phyloP scores from a whole-genome alignment of 2,113 vertebrate species.

The Clarias batrachus region DNA sequence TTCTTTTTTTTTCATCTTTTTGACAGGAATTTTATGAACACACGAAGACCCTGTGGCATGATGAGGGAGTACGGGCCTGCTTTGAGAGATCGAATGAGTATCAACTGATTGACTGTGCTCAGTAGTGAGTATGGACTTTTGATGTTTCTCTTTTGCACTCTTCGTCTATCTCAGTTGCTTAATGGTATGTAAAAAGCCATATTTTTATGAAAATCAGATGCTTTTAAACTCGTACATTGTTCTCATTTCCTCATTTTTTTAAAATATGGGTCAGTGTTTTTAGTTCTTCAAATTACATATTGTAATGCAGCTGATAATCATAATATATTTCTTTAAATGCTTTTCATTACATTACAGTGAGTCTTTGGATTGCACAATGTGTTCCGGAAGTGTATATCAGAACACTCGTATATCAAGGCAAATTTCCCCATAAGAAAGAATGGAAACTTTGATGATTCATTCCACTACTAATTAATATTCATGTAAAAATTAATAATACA shows the following conservation, averaged over 20 bases:
- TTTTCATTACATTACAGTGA: not conserved
- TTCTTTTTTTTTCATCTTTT: slow-evolving; percentile 29
- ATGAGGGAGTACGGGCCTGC: slow-evolving; percentile 92
- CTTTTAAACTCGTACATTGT: not conserved
- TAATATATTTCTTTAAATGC: not conserved
- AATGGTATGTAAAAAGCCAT: not conserved
- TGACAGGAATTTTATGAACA: slow-evolving; percentile 95
- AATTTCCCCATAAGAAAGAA: too few species aligned
- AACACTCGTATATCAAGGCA: too few species aligned
- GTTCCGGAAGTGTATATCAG: too few species aligned
- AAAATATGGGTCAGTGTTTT: not conserved
- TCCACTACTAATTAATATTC: too few species aligned
- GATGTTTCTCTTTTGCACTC: not conserved
- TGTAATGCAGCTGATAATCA: not conserved
- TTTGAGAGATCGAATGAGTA: slow-evolving; percentile 98
- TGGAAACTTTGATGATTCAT: too few species aligned
- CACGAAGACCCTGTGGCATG: slow-evolving; percentile 93
- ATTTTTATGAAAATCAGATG: not conserved
- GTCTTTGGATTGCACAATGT: too few species aligned
- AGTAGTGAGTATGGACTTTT: slow-evolving; percentile 86
- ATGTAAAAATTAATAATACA: too few species aligned
- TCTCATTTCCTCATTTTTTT: not conserved
- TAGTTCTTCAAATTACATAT: not conserved
- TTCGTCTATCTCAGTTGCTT: not conserved
- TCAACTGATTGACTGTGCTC: slow-evolving; percentile 97